A percentile compares a stretch with the other conserved stretches of the same genome.
phyloP scores from a whole-genome alignment of 2,113 vertebrate genomes.

The Apodemus speciosus region DNA sequence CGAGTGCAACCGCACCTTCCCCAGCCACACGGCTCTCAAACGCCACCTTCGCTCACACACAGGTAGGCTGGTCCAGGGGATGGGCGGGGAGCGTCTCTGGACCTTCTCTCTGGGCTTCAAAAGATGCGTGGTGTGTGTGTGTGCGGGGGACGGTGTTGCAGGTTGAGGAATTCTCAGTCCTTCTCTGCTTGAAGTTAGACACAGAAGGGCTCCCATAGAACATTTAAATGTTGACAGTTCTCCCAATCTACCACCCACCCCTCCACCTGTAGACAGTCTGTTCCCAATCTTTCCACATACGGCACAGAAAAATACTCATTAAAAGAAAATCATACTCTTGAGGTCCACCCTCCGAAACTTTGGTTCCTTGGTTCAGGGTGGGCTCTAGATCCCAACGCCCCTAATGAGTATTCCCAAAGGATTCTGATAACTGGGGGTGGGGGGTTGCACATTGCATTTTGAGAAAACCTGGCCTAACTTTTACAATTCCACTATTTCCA shows the following conservation, averaged over 20 bases:
- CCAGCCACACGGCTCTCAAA: constrained; percentile 98
- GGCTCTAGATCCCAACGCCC: neutral
- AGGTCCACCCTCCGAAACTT: neutral
- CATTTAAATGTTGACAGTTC: neutral
- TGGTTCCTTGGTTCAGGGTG: accelerated
- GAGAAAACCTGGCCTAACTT: neutral
- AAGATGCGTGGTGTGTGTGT: no score
- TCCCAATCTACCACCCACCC: neutral
- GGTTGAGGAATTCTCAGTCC: neutral
- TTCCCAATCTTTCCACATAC: neutral
- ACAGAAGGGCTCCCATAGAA: neutral
- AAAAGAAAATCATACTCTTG: neutral
- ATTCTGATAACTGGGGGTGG: neutral
- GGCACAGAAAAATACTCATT: neutral
- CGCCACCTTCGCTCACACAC: constrained; percentile 98
- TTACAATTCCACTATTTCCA: neutral
- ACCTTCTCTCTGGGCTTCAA: accelerated
- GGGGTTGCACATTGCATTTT: neutral
- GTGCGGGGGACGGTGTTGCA: accelerated
- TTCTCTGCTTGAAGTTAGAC: neutral
- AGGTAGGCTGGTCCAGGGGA: constrained; percentile 83
- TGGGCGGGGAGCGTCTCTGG: accelerated
- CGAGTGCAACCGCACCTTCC: constrained; percentile 98
- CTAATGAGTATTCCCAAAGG: neutral
- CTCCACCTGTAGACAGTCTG: accelerated